These are phyloP conservation scores for Chlorodrepanis virens DNA, from an alignment of 2,113 vertebrate species.

Conservation along the genomic window DNA sequence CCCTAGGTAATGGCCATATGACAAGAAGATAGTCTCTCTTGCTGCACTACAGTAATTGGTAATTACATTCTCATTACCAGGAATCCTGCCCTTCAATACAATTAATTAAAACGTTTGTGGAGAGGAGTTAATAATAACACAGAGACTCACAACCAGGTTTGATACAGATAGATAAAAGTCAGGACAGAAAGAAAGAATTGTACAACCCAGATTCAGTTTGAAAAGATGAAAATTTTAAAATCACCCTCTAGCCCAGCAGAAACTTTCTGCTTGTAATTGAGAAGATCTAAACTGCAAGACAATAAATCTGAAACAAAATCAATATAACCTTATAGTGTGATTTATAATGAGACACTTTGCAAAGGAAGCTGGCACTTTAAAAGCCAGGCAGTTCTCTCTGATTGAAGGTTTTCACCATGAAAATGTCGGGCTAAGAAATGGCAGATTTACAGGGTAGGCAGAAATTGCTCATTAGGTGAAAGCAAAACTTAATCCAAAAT, in stretches of 20 bases:
- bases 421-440: not conserved
- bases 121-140: not conserved
- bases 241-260: not conserved
- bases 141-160: not conserved
- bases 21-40: not conserved
- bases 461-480: not conserved
- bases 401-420: not conserved
- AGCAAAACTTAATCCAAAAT: slow-evolving; percentile 1
- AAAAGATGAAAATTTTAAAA: not conserved
- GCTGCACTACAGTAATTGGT: not conserved
- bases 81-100: not conserved
- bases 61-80: not conserved
- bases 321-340: not conserved
- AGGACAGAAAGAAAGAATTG: not conserved
- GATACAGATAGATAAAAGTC: not conserved
- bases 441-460: not conserved
- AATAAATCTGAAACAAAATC: not conserved
- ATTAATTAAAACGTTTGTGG: not conserved
- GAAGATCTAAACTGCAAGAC: not conserved
- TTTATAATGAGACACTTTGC: slow-evolving; percentile 23
- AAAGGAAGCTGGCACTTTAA: not conserved
- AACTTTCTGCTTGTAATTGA: not conserved
- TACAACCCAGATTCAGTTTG: not conserved
- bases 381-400: not conserved
- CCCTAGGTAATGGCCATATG: not conserved